Evolutionary conservation across 2,113 vertebrate species (phyloP).

Genomic region (Hassar affinis): DNA sequence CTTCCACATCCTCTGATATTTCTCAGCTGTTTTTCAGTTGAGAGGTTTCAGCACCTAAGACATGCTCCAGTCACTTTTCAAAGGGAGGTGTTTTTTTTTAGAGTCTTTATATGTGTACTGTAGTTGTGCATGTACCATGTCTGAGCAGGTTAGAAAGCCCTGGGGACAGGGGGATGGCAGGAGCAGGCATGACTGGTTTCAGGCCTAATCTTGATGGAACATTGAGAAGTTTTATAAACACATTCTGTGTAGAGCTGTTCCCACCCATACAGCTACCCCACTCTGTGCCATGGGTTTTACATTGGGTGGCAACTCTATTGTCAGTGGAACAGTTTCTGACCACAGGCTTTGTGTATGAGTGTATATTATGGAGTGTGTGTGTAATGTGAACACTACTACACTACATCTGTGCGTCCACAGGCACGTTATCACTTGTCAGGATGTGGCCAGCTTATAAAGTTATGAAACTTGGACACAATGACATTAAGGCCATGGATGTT

Average conservation of each 20-base stretch:
- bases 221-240: slow-evolving; percentile 61
- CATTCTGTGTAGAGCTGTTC: slow-evolving; percentile 58
- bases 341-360: slow-evolving; percentile 16
- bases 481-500: not conserved
- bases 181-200: slow-evolving; percentile 67
- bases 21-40: slow-evolving; percentile 9
- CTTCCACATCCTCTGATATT: slow-evolving; percentile 44
- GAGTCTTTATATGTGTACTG: slow-evolving; percentile 27
- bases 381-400: slow-evolving; percentile 8
- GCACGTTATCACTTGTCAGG: slow-evolving; percentile 23
- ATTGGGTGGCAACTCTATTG: slow-evolving; percentile 17
- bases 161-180: slow-evolving; percentile 53
- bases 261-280: slow-evolving; percentile 45
- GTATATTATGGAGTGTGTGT: slow-evolving; percentile 32
- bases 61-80: not conserved
- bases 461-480: slow-evolving; percentile 1
- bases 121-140: slow-evolving; percentile 32
- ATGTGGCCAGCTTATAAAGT: slow-evolving; percentile 16
- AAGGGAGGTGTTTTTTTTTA: slow-evolving; percentile 41
- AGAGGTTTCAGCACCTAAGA: not conserved
- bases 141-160: slow-evolving; percentile 62
- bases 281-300: slow-evolving; percentile 24
- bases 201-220: slow-evolving; percentile 62
- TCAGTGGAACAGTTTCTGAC: slow-evolving; percentile 12
- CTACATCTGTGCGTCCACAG: slow-evolving; percentile 34